phyloP scores from a whole-genome alignment of 2,797 vertebrate species.

The Paramormyrops hopkinsi region DNA sequence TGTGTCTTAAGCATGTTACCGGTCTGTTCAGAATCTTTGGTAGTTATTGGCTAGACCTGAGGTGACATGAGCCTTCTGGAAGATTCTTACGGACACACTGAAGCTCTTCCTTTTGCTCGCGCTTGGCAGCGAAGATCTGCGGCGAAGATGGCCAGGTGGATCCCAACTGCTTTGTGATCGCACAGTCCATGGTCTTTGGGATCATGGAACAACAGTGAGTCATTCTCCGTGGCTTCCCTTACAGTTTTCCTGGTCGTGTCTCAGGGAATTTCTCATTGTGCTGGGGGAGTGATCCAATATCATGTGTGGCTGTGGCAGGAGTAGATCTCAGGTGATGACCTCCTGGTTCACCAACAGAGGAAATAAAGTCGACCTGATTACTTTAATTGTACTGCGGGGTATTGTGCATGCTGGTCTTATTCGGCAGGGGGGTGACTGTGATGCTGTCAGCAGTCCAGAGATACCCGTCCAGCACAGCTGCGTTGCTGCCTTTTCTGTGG shows the following conservation, averaged over 20 bases:
- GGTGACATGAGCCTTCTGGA: background rate
- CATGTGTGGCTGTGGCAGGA: background rate
- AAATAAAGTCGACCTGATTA: background rate
- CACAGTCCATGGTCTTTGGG: conserved; percentile 79
- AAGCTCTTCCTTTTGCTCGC: conserved; percentile 3
- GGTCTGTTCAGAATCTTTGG: background rate
- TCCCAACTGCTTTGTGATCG: conserved; percentile 91
- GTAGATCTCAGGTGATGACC: background rate
- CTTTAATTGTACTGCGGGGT: background rate
- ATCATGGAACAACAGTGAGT: conserved; percentile 95
- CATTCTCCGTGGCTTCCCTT: background rate
- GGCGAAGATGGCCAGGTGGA: conserved; percentile 97
- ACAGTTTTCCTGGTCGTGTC: background rate
- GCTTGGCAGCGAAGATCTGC: conserved; percentile 86
- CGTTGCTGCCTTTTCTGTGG: background rate
- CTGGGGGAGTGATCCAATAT: background rate
- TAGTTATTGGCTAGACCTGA: background rate
- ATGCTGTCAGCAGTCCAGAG: background rate
- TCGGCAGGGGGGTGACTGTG: background rate
- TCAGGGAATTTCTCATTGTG: background rate
- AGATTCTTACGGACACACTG: background rate
- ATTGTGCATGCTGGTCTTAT: background rate
- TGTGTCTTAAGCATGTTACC: background rate
- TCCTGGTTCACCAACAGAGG: too few species aligned
- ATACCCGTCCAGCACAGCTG: background rate